Evolutionary conservation across 2,888 invertebrate species (phyloP).

Genomic region (Calliphora vomitoria): DNA sequence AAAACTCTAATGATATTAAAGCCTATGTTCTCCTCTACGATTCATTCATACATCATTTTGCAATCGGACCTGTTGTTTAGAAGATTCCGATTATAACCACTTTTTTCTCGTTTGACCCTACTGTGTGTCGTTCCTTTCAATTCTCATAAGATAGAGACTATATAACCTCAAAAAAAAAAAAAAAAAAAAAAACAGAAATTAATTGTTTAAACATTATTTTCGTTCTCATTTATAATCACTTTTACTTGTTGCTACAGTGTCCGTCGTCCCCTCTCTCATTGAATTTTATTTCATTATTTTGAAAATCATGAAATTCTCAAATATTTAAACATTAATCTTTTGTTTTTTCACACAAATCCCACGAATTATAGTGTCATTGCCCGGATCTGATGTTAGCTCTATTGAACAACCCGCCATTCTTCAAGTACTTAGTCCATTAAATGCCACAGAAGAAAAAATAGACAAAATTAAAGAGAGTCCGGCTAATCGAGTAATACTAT

Average conservation of each 20-base stretch:
- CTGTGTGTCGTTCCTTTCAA: too few relatives aligned
- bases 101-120: too few relatives aligned
- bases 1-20: too few relatives aligned
- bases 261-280: not conserved
- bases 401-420: slow-evolving; percentile 83
- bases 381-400: slow-evolving; percentile 83
- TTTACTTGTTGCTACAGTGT: slow-evolving; percentile 1
- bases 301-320: not conserved
- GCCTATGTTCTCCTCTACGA: too few relatives aligned
- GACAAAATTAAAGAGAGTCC: slow-evolving; percentile 52
- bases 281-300: slow-evolving; percentile 1
- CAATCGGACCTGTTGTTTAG: too few relatives aligned
- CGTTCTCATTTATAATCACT: slow-evolving; percentile 40
- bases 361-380: slow-evolving; percentile 83
- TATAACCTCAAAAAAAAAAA: not conserved
- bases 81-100: too few relatives aligned
- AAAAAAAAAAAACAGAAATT: too few relatives aligned
- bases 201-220: too few relatives aligned
- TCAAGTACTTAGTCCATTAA: slow-evolving; percentile 80
- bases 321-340: slow-evolving; percentile 31
- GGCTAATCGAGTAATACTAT: slow-evolving; percentile 51
- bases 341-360: not conserved
- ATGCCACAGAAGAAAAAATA: slow-evolving; percentile 70
- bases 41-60: too few relatives aligned
- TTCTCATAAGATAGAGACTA: not conserved